These are phyloP conservation scores for Calameuta pallipes DNA, from an alignment of 2,888 invertebrate species.

Conservation along the genomic window DNA sequence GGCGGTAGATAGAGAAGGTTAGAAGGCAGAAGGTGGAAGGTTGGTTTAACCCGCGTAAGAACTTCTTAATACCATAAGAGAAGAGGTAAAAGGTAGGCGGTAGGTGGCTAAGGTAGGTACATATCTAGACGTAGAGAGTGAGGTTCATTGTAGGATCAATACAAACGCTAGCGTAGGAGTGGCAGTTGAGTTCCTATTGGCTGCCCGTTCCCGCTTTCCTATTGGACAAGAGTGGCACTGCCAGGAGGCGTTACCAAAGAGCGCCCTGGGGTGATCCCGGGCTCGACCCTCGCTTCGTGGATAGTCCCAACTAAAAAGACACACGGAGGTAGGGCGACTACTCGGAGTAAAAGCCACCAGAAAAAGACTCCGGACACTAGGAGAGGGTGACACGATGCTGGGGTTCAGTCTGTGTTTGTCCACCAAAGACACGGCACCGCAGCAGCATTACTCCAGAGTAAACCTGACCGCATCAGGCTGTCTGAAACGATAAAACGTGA, in stretches of 20 bases:
- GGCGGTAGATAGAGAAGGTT: slow-evolving; percentile 23
- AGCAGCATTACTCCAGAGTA: slow-evolving; percentile 7
- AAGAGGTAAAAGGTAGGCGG: slow-evolving; percentile 38
- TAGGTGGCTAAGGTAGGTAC: slow-evolving; percentile 22
- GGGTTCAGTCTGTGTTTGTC: slow-evolving; percentile 65
- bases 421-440: slow-evolving; percentile 58
- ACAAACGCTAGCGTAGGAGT: slow-evolving; percentile 60
- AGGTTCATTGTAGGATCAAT: slow-evolving; percentile 67
- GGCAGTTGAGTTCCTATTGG: slow-evolving; percentile 61
- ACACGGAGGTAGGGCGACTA: slow-evolving; percentile 21
- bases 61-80: slow-evolving; percentile 56
- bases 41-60: slow-evolving; percentile 44
- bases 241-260: slow-evolving; percentile 60
- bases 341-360: slow-evolving; percentile 31
- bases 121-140: slow-evolving; percentile 29
- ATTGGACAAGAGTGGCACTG: slow-evolving; percentile 54
- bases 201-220: slow-evolving; percentile 36
- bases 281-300: slow-evolving; percentile 40
- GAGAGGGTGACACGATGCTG: slow-evolving; percentile 57
- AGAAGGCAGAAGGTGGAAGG: slow-evolving; percentile 35
- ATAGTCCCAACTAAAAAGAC: neutral
- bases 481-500: neutral
- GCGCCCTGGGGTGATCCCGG: slow-evolving; percentile 30
- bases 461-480: slow-evolving; percentile 6
- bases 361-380: slow-evolving; percentile 48